Conservation (phyloP, 2,113 vertebrate species). For the Bambusicola thoracicus region DNA sequence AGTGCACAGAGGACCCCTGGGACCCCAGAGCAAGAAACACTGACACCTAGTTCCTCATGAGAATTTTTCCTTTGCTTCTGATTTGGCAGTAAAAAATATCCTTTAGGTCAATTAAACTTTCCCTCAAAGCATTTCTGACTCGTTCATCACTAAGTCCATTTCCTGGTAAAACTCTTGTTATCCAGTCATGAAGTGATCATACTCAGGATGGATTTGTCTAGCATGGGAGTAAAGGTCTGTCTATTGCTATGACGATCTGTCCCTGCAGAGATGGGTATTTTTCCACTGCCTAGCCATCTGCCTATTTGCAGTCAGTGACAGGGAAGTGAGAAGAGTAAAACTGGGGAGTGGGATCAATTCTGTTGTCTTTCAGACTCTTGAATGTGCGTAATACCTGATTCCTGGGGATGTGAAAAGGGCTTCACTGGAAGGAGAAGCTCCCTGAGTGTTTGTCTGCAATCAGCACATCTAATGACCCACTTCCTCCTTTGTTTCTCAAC, state of each 20-base stretch:
- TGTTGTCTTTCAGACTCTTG: neutral
- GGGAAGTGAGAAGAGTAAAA: neutral
- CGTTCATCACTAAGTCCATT: neutral
- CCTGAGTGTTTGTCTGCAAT: neutral
- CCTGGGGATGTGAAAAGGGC: neutral
- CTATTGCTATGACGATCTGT: fast-evolving
- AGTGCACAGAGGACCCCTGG: fast-evolving
- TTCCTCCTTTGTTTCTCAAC: neutral
- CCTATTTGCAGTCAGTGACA: neutral
- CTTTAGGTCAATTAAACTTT: neutral
- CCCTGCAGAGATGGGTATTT: neutral
- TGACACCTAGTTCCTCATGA: fast-evolving
- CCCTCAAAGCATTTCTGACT: neutral
- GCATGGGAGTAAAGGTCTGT: neutral
- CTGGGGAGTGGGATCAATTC: neutral
- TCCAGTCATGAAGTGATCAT: neutral
- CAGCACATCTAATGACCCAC: neutral
- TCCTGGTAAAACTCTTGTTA: neutral
- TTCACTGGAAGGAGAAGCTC: neutral
- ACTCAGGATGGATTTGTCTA: neutral
- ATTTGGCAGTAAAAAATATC: neutral
- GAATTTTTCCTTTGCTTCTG: fast-evolving
- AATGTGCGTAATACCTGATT: fast-evolving
- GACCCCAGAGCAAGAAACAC: neutral
- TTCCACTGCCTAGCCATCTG: fast-evolving